Evolutionary conservation across 2,797 vertebrate species (phyloP).

Genomic region (Pipistrellus nathusii): DNA sequence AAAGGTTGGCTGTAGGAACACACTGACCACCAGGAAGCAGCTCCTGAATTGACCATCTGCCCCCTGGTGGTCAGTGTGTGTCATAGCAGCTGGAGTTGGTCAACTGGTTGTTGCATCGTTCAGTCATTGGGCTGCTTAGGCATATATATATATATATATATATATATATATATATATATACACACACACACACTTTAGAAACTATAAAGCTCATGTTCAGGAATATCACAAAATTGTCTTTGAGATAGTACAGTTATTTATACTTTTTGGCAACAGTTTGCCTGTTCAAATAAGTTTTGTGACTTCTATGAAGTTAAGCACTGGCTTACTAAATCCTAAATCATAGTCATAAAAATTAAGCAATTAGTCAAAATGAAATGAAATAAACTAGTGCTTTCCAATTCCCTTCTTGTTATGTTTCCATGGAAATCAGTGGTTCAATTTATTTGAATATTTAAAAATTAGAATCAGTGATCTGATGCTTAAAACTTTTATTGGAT

Average conservation of each 20-base stretch:
- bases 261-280: slow-evolving; percentile 1
- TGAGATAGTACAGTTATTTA: background rate
- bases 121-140: no score
- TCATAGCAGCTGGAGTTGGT: no score
- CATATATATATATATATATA: no score
- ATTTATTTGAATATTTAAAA: slow-evolving; percentile 24
- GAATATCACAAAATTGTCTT: background rate
- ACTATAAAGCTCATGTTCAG: background rate
- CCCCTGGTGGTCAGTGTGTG: no score
- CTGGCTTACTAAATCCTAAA: background rate
- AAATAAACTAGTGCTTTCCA: slow-evolving; percentile 15
- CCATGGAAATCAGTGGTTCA: slow-evolving; percentile 13
- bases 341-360: slow-evolving; percentile 47
- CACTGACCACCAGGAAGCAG: no score
- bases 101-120: fast-evolving
- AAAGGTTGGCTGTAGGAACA: no score
- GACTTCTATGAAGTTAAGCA: slow-evolving; percentile 28
- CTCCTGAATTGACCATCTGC: no score
- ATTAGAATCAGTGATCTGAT: background rate
- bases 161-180: no score
- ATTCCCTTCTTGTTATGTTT: slow-evolving; percentile 23
- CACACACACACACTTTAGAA: background rate
- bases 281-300: slow-evolving; percentile 3
- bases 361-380: slow-evolving; percentile 51
- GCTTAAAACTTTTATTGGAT: slow-evolving; percentile 22